Evolutionary conservation across 2,797 vertebrate species (phyloP), one percentile per base, ranked within the genome.

Genomic region (Podarcis lilfordi): DNA sequence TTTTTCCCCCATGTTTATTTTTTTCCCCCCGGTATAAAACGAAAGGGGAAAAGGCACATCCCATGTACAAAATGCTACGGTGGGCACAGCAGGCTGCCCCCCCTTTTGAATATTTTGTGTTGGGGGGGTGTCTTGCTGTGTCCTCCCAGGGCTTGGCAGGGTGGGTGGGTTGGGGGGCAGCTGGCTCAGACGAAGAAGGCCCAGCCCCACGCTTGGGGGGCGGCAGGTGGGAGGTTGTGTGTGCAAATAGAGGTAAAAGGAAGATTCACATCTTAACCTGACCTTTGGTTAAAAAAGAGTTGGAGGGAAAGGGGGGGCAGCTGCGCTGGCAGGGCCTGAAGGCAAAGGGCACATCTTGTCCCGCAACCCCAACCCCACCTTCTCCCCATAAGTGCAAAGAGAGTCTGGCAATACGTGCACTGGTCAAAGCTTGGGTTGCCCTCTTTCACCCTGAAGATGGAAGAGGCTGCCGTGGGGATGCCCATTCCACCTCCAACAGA

Each of bases 221-320:
- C 91, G 85, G 90, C 80, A 43, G 25, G 88, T 0, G 35, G 59
- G 43, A 9, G 45, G 35, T 2, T 17, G 77, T 72, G 77, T 72
- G 85, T 86, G 85, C 85, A 86, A 86, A 84, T 29, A 80, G 61
- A 66, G 71, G 89, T 83, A 83, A 59, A 78, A 78, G 91, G 32
- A 93, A 94, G 92, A 91, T 95, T 96, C 95, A 96, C 95, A 96
- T 94, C 77, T 77, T 95, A 89, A 82, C 93, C 91, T 87, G 84
- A 17, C 40, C 76, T 43, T 85, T 55, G 74, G 87, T 71, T 69
- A 17, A 75, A 66, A 50, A 23, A 21, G 1, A 6, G 19, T 37
- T 69, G 5, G n/a, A 1, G 59, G 4, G 10, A 8, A 32, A 32
- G 23, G 25, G 74, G 86, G 11, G 17, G 11, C 19, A 64, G 55